phyloP scores from a whole-genome alignment of 2,888 invertebrate genomes.

The Xestia xanthographa region DNA sequence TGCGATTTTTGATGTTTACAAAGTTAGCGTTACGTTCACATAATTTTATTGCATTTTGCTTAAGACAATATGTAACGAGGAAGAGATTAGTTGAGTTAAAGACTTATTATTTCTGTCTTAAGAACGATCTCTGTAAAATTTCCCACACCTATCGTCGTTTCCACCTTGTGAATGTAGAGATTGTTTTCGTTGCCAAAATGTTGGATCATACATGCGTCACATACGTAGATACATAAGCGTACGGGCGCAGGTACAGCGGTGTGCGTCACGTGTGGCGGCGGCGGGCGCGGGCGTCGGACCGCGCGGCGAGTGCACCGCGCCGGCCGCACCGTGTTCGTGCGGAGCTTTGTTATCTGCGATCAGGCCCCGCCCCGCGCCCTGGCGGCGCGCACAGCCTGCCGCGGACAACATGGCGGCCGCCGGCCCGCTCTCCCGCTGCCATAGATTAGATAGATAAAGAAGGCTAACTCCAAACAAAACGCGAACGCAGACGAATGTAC shows the following conservation, averaged over 20 bases:
- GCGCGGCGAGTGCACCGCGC: conserved; percentile 33
- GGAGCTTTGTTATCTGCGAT: conserved; percentile 86
- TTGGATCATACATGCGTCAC: conserved; percentile 17
- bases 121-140: conserved; percentile 9
- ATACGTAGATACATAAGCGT: conserved; percentile 35
- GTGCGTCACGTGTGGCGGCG: conserved; percentile 30
- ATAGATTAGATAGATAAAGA: background rate
- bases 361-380: conserved; percentile 77
- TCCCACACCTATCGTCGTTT: background rate
- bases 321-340: conserved; percentile 56
- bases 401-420: conserved; percentile 72
- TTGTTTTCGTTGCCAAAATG: conserved; percentile 34
- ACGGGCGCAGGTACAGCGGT: conserved; percentile 30
- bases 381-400: conserved; percentile 64
- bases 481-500: background rate
- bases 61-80: conserved; percentile 28
- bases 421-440: conserved; percentile 60
- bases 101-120: conserved; percentile 4
- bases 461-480: background rate
- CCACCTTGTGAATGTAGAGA: background rate
- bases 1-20: conserved; percentile 53
- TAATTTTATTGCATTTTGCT: conserved; percentile 49
- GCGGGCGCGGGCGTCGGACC: conserved; percentile 36
- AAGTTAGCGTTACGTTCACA: conserved; percentile 39
- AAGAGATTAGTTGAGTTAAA: conserved; percentile 43